phyloP scores from a whole-genome alignment of 2,113 vertebrate species.

The Taxidea taxus region DNA sequence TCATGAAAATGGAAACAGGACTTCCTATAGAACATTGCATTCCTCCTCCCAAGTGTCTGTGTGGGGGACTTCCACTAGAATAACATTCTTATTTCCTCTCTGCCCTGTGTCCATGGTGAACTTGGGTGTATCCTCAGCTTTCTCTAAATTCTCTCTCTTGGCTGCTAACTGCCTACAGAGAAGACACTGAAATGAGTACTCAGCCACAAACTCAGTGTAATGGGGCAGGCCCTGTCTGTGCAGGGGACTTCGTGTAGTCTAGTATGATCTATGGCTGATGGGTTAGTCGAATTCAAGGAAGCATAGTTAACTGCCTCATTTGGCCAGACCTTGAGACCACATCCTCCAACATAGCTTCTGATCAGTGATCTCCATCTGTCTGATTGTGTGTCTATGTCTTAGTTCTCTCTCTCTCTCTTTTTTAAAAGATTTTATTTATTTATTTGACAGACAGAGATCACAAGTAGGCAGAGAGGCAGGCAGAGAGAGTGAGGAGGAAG shows the following conservation, averaged over 20 bases:
- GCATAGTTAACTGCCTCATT: neutral
- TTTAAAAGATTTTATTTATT: no score
- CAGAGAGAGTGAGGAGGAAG: no score
- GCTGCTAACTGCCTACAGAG: neutral
- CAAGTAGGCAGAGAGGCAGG: no score
- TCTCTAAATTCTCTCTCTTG: neutral
- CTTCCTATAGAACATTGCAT: neutral
- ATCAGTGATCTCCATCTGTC: neutral
- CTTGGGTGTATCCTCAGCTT: neutral
- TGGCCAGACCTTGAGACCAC: neutral
- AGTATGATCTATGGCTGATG: neutral
- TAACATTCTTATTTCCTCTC: neutral
- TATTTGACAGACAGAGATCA: no score
- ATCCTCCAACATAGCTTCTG: neutral
- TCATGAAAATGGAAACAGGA: neutral
- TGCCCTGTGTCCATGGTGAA: neutral
- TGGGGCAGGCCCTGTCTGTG: neutral
- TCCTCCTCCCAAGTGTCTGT: neutral
- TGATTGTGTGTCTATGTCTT: neutral
- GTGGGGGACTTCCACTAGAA: neutral
- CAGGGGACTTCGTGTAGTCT: neutral
- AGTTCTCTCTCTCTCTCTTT: constrained; percentile 3
- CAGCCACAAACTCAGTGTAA: neutral
- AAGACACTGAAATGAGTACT: neutral
- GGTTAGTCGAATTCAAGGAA: neutral